Conservation (phyloP, 2,113 vertebrate species). For the Semnornis frantzii region DNA sequence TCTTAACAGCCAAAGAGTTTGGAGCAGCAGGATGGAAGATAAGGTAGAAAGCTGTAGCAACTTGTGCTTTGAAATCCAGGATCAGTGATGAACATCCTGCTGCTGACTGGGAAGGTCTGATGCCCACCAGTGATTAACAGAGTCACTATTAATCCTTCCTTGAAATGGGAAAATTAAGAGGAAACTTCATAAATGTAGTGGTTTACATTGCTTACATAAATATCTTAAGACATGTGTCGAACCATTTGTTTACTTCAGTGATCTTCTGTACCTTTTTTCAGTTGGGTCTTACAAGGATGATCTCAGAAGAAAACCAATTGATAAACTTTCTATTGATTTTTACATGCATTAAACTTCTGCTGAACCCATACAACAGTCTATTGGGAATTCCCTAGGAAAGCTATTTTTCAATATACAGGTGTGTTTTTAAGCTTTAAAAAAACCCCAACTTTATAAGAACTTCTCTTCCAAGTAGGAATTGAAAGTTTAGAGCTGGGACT, state of each 20-base stretch:
- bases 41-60: neutral
- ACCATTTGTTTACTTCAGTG: neutral
- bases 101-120: neutral
- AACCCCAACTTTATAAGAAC: neutral
- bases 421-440: neutral
- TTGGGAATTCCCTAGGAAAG: neutral
- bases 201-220: neutral
- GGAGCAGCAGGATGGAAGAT: neutral
- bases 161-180: neutral
- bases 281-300: neutral
- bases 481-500: neutral
- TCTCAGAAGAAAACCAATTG: neutral
- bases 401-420: neutral
- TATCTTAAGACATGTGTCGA: neutral
- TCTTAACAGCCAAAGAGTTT: neutral
- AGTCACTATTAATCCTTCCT: rapidly evolving
- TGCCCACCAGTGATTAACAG: neutral
- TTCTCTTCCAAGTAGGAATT: neutral
- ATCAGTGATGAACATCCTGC: neutral
- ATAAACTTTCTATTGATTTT: neutral
- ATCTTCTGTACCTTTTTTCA: neutral
- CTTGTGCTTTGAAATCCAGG: neutral
- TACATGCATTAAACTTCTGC: neutral
- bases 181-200: neutral
- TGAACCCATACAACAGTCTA: neutral